Conservation (phyloP, 1,140 invertebrate genomes). For the Elymnias hypermnestra region DNA sequence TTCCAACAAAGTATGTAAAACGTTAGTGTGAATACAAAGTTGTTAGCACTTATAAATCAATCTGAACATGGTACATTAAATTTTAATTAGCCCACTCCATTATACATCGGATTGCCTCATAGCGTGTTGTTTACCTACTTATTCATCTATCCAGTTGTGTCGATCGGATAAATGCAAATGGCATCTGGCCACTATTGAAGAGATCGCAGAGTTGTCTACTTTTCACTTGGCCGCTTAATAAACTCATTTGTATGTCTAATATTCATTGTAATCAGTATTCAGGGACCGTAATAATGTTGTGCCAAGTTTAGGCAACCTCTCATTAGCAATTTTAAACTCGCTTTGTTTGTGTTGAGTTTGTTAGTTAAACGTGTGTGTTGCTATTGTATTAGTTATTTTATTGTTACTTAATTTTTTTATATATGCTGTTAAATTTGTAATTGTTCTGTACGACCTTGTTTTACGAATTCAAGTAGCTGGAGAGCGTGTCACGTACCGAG, state of each 20-base stretch:
- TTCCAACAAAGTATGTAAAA: too few relatives aligned
- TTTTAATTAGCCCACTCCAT: constrained; percentile 36
- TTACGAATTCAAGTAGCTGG: constrained; percentile 22
- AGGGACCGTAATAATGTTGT: constrained; percentile 32
- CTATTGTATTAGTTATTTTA: constrained; percentile 28
- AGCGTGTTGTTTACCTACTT: constrained; percentile 20
- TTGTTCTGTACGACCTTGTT: constrained; percentile 29
- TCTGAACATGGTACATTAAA: constrained; percentile 22
- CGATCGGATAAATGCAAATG: constrained; percentile 11
- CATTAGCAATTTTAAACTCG: constrained; percentile 58
- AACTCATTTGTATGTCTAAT: constrained; percentile 29
- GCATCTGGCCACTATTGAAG: not conserved
- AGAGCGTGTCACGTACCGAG: constrained; percentile 11
- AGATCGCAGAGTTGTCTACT: constrained; percentile 5
- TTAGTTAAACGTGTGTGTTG: constrained; percentile 31
- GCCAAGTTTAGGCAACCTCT: constrained; percentile 51
- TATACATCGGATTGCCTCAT: constrained; percentile 36
- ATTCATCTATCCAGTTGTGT: constrained; percentile 23
- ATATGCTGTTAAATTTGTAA: constrained; percentile 18
- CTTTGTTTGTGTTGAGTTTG: constrained; percentile 44
- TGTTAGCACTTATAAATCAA: constrained; percentile 13
- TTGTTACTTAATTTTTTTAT: constrained; percentile 17
- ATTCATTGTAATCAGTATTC: constrained; percentile 48
- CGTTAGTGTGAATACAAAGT: too few relatives aligned
- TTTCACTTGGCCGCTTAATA: constrained; percentile 24